A percentile compares a stretch with the other conserved stretches of the same genome.
Evolutionary conservation across 37 sponge, comb jelly and placozoan species (phyloP).

Genomic region (Beroe forskalii): DNA sequence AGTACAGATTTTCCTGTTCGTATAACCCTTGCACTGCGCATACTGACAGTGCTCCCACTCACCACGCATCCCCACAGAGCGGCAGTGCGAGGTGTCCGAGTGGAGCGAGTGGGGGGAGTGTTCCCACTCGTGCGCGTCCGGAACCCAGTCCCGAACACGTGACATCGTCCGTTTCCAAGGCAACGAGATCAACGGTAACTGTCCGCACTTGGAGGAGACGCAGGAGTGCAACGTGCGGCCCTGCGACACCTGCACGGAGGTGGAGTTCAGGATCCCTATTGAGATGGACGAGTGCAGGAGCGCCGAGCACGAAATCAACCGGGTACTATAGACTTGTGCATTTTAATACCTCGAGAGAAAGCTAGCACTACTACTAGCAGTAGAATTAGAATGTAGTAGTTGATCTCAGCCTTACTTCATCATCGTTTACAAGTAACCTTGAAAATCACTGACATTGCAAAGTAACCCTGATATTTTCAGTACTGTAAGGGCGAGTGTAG

Average conservation of each 20-base stretch:
- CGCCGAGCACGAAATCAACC: not conserved
- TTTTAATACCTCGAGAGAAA: no score
- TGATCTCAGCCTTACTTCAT: no score
- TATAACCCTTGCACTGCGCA: not conserved
- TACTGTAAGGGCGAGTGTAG: slow-evolving; percentile 2
- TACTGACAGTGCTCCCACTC: no score
- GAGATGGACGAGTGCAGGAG: slow-evolving; percentile 50
- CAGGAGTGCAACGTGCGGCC: not conserved
- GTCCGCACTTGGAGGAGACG: slow-evolving; percentile 24
- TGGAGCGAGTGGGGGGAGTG: slow-evolving; percentile 58
- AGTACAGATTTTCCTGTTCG: not conserved
- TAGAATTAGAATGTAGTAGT: no score
- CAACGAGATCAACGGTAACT: slow-evolving; percentile 51
- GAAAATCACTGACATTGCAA: no score
- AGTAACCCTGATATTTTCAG: slow-evolving; percentile 36
- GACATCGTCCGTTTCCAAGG: slow-evolving; percentile 4
- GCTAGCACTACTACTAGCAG: no score
- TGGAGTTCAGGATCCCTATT: not conserved
- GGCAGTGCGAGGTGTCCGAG: slow-evolving; percentile 43
- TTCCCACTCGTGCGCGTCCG: not conserved
- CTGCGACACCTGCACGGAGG: slow-evolving; percentile 26
- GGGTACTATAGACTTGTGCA: no score
- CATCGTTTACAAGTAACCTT: no score
- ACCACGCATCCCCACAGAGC: no score
- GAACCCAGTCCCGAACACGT: not conserved